Evolutionary conservation across 2,888 invertebrate genomes (phyloP), one percentile per base, ranked within the genome.

Genomic region (Polydesmus complanatus): DNA sequence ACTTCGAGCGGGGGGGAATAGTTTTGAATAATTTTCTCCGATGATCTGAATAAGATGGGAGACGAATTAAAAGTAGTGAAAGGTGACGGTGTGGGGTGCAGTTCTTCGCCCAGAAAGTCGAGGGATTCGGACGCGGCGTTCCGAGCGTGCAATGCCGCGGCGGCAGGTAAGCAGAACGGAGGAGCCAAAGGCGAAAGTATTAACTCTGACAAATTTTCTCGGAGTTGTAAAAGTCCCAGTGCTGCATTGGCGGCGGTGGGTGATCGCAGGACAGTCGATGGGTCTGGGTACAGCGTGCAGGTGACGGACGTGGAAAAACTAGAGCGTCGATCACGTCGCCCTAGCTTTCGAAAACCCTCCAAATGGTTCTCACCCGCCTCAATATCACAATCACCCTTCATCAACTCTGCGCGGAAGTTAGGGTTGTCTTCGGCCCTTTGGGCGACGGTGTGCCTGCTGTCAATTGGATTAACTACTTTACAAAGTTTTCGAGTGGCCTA

Each of bases 401-500:
- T 54, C 54, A 54, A 25, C 8, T 19, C 54, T 21, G 19, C 47
- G 37, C 19, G 27, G 19, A 37, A 37, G 14, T 14, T 8, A 37
- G 37, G 37, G 8, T 37, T 37, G 37, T 37, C 5, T 37, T 37
- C 37, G 22, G 56, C 27, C 11, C 37, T 58, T 23, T 58, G 48
- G 25, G 58, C 58, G 14, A 18, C 50, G 14, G 25, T 58, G 21
- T 49, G 49, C 25, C 51, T 58, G 19, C 21, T 22, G 19, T 49
- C 22, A 23, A 25, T 58, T 23, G 58, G 49, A 50, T 58, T 58
- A 58, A 58, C 49, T 8, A 50, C 27, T 27, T 58, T 58, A 58
- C 58, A 58, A 50, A 58, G 50, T 50, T 58, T 25, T 18, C 23
- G 47, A 19, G 50, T 58, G 21, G 47, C 27, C 37, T 47, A 50